A percentile compares a stretch with the other conserved stretches of the same genome.
Conservation (phyloP, 2,888 invertebrate species). For the Rhaphigaster nebulosa region DNA sequence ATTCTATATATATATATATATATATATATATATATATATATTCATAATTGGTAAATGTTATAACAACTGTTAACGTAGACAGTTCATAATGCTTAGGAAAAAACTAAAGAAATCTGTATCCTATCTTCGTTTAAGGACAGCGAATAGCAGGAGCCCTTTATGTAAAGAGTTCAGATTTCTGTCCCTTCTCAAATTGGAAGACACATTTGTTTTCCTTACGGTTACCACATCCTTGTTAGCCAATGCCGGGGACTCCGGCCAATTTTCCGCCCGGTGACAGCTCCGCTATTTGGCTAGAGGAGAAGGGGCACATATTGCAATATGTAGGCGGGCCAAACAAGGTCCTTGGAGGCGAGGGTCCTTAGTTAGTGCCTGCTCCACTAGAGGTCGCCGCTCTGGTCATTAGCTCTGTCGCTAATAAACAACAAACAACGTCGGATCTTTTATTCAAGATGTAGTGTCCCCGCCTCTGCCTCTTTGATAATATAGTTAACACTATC, state of each 20-base stretch:
- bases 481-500: neutral
- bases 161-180: neutral
- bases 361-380: neutral
- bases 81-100: no score
- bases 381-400: neutral
- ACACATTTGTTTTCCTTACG: neutral
- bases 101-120: no score
- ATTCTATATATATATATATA: no score
- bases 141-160: no score
- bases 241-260: neutral
- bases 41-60: no score
- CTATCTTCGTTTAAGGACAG: no score
- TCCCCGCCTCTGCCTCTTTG: neutral
- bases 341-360: neutral
- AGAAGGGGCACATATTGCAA: neutral
- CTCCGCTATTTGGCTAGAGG: neutral
- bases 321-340: neutral
- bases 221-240: neutral
- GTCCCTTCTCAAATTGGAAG: neutral
- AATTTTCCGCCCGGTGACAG: neutral
- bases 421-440: neutral
- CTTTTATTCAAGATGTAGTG: constrained; percentile 6
- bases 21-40: no score
- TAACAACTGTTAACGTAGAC: no score
- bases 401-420: neutral